Base-by-base conservation (phyloP, 1,140 invertebrate genomes). In the Rhagoletis pomonella region DNA sequence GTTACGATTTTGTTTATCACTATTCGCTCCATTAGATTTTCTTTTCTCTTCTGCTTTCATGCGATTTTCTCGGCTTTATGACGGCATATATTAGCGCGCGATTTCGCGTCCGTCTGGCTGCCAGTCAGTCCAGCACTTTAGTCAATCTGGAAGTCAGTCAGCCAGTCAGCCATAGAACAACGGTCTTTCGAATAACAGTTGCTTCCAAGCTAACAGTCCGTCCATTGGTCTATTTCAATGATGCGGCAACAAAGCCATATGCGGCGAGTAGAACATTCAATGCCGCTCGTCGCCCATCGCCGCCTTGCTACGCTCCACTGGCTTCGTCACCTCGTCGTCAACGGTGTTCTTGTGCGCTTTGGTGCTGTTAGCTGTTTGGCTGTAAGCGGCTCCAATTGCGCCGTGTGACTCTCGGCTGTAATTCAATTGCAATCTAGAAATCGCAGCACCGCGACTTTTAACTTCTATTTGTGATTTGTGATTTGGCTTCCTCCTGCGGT, bases 141-240 rank as follows among this genome's bases (percentile, higher is more conserved):
- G 39, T 47, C 42, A 10, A 29, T 17, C 67, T 73, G 42, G 67
- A 39, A 29, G 4, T 47, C 67, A 29, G 4, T 47, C 67, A 73
- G 60, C 60, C 60, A 12, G 60, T 62, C 60, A 9, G 17, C 12
- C 58, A 59, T 59, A 1, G 58, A 7, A 6, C 67, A 73, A 73
- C 67, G 67, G 67, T 73, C 67, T 73, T 73, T 73, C 67, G 67
- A 73, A 17, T 47, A 73, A 73, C 67, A 73, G 67, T 73, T 73
- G 67, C 39, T 73, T 73, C 10, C 39, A 47, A 47, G 67, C 14
- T 44, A 73, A 73, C 44, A 73, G 39, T 1, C 14, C 10, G 39
- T 12, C 39, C 44, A 42, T 73, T 73, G 67, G 10, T 73, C 42
- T 47, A 42, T 44, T 73, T 73, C 67, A 73, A 44, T 73, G 67